Evolutionary conservation across 92 coral and sea anemone genomes (phyloP).

Genomic region (Parazoanthus darwini): DNA sequence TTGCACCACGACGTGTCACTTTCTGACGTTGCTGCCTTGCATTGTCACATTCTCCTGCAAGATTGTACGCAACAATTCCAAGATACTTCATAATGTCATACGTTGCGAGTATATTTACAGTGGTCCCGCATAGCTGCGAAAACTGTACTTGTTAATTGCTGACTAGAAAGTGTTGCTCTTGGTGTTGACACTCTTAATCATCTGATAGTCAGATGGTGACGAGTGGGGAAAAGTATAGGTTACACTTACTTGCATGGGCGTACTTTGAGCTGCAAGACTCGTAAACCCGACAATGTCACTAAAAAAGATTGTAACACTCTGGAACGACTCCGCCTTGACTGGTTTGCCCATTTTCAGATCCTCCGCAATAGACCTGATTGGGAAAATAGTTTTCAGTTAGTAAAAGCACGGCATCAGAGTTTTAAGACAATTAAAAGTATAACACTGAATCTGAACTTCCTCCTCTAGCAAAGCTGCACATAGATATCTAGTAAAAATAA

Average conservation of each 20-base stretch:
- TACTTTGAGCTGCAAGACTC: constrained; percentile 77
- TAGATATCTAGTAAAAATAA: too few species aligned
- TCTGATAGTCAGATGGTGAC: background rate
- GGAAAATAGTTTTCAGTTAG: background rate
- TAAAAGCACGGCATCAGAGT: background rate
- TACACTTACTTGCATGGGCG: constrained; percentile 68
- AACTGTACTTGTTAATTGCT: background rate
- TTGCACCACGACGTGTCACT: too few species aligned
- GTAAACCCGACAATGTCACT: constrained; percentile 90
- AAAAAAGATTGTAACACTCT: constrained; percentile 82
- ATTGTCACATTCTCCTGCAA: too few species aligned
- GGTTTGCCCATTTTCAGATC: constrained; percentile 75
- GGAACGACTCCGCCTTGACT: constrained; percentile 77
- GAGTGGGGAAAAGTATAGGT: background rate
- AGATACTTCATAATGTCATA: background rate
- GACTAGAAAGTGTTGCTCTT: background rate
- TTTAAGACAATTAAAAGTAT: background rate
- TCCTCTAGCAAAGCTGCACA: background rate
- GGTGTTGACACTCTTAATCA: too few species aligned
- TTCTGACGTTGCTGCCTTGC: background rate
- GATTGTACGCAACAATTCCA: too few species aligned
- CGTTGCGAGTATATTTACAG: background rate
- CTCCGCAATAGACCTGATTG: constrained; percentile 76
- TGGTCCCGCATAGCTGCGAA: background rate
- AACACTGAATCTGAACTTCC: background rate